A percentile compares a stretch with the other conserved stretches of the same genome.
Evolutionary conservation across 2,797 vertebrate species (phyloP).

Genomic region (Gadopsis marmoratus): DNA sequence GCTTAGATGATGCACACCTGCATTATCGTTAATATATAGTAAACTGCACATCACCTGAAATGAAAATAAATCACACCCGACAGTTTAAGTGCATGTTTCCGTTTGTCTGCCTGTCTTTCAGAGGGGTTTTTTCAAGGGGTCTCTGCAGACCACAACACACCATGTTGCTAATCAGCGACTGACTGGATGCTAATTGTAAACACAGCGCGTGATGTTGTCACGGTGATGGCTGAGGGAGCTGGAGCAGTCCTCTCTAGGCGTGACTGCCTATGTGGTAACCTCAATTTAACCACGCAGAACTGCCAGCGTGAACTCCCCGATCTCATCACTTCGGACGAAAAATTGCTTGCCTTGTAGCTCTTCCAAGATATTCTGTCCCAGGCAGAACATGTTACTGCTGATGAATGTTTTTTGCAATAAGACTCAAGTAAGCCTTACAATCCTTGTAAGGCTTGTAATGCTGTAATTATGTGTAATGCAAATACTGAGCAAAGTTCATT

Average conservation of each 20-base stretch:
- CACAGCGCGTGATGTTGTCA: conserved; percentile 67
- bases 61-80: conserved; percentile 23
- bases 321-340: conserved; percentile 53
- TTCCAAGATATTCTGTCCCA: conserved; percentile 26
- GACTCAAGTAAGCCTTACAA: conserved; percentile 4
- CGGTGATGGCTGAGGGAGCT: conserved; percentile 56
- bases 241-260: conserved; percentile 44
- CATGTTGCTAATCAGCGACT: conserved; percentile 43
- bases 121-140: not conserved
- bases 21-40: conserved; percentile 51
- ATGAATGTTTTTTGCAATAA: not conserved
- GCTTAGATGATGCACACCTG: conserved; percentile 48
- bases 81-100: not conserved
- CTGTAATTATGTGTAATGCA: conserved; percentile 12
- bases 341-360: conserved; percentile 12
- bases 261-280: conserved; percentile 57
- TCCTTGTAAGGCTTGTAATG: not conserved
- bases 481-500: conserved; percentile 16
- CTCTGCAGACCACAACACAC: conserved; percentile 42
- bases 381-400: not conserved
- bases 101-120: conserved; percentile 13
- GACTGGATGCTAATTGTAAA: conserved; percentile 72
- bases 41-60: conserved; percentile 31
- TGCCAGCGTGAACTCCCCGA: conserved; percentile 63
- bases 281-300: conserved; percentile 61